Evolutionary conservation across 2,888 invertebrate species (phyloP), one percentile per base, ranked within the genome.

Genomic region (Volucella inanis): DNA sequence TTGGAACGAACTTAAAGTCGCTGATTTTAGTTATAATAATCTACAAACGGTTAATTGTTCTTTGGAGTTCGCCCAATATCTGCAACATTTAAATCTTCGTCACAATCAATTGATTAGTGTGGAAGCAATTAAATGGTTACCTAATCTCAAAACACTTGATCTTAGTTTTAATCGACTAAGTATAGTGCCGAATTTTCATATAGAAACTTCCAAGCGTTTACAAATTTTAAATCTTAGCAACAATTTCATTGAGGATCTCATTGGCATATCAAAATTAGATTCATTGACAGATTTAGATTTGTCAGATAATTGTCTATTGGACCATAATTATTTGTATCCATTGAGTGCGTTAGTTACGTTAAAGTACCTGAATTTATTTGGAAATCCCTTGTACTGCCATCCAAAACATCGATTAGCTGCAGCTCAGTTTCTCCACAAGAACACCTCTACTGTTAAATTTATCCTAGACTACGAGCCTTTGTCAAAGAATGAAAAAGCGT

Each of bases 361-460:
- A 6, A 91, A 93, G 59, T 93, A 92, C 89, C 88, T 95, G 11
- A 93, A 93, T 87, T 91, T 95, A 12, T 92, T 92, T 85, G 94
- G 94, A 6, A 95, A 95, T 92, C 95, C 95, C 0, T 88, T 95
- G 15, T 93, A 93, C 70, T 94, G 93, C 89, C 94, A 94, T 90
- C 93, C 93, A 0, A 93, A 93, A 52, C 95, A 95, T 89, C 93
- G 95, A 47, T 88, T 91, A 74, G 90, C 93, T 1, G 93, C 94
- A 0, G 92, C 93, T 2, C 92, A 93, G 87, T 93, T 93, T 90
- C 90, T 95, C 57, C 94, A 94, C 89, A 93, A 93, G 77, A 93
- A 93, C 87, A 92, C 93, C 12, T 91, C 92, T 9, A 92, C 92
- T 39, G 92, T 92, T 4, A 93, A 93, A 91, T 95, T 95, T 89